These are phyloP conservation scores for Semnopithecus entellus DNA, from an alignment of 2,113 vertebrate species.

Conservation along the genomic window DNA sequence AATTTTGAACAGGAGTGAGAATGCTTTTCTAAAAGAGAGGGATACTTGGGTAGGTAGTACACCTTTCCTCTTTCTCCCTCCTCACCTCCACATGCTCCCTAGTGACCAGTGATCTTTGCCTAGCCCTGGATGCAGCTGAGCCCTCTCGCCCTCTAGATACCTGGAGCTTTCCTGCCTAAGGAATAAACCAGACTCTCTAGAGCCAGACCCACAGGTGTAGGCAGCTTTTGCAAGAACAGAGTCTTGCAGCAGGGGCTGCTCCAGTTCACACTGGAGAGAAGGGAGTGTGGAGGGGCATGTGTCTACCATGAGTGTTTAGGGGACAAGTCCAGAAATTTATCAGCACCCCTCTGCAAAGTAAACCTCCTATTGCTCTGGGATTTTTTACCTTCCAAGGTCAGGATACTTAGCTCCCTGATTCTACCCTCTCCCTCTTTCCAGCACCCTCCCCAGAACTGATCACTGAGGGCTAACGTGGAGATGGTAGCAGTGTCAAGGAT, in stretches of 20 bases:
- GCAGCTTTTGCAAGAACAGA: background rate
- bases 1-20: background rate
- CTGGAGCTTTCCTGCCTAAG: background rate
- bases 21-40: background rate
- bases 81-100: fast-evolving
- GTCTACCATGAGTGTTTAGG: background rate
- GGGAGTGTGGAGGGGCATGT: background rate
- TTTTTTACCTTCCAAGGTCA: background rate
- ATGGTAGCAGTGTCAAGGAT: background rate
- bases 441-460: background rate
- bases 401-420: background rate
- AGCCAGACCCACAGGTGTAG: fast-evolving
- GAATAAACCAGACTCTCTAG: background rate
- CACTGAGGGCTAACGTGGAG: background rate
- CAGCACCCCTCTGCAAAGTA: background rate
- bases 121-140: background rate
- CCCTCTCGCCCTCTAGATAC: background rate
- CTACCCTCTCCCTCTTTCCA: background rate
- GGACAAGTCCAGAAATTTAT: background rate
- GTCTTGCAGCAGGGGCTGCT: background rate
- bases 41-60: background rate
- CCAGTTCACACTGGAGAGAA: background rate
- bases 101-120: background rate
- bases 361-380: background rate
- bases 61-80: background rate